phyloP scores from a whole-genome alignment of 2,888 invertebrate genomes.

The Agrotis clavis region DNA sequence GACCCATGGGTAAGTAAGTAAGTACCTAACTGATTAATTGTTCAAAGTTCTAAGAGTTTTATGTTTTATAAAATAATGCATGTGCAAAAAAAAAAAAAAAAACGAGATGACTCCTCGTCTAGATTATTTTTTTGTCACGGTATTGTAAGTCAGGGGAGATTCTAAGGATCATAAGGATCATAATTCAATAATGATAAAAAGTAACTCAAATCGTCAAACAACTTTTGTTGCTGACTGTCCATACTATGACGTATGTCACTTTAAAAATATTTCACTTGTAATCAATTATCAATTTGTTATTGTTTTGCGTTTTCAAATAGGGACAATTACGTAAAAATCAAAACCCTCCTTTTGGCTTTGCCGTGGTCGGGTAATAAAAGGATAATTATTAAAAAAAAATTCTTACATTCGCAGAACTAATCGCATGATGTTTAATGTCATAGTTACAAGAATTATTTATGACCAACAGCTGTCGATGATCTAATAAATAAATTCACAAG shows the following conservation, averaged over 20 bases:
- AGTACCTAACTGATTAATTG: not conserved
- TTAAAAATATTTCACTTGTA: not conserved
- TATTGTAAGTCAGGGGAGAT: no score
- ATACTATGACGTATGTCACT: not conserved
- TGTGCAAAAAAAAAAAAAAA: not conserved
- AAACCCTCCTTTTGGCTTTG: no score
- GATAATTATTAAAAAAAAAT: not conserved
- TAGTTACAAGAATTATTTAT: slow-evolving; percentile 31
- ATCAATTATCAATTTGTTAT: no score
- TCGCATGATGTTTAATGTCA: not conserved
- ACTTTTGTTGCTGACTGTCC: not conserved
- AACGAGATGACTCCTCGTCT: not conserved
- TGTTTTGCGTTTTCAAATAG: slow-evolving; percentile 7
- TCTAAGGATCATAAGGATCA: no score
- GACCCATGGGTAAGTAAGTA: not conserved
- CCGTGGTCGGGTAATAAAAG: no score
- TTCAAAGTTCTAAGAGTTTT: slow-evolving; percentile 7
- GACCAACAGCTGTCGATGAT: slow-evolving; percentile 26
- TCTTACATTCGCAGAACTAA: slow-evolving; percentile 15
- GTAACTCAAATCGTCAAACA: no score
- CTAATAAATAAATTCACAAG: slow-evolving; percentile 6
- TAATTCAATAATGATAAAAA: no score
- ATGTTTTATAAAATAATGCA: slow-evolving; percentile 6
- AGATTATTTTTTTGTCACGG: no score
- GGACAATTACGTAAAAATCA: no score